Evolutionary conservation across 2,113 vertebrate genomes (phyloP).

Genomic region (Aldabrachelys gigantea): DNA sequence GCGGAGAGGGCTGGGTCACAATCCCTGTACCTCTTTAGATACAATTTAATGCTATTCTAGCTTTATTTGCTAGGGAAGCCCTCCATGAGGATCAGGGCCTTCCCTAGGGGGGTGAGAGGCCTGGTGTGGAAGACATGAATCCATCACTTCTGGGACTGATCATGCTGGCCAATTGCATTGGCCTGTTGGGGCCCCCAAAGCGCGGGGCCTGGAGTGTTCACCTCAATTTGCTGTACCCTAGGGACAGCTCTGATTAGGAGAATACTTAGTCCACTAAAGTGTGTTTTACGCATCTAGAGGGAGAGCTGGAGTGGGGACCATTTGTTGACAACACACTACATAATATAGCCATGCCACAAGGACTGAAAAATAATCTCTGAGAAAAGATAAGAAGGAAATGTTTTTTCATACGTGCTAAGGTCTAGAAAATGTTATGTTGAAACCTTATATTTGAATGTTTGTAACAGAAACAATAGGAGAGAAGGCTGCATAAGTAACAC

Average conservation of each 20-base stretch:
- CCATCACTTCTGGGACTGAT: too few species aligned
- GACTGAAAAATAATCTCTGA: background rate
- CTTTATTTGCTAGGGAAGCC: background rate
- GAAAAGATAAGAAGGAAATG: background rate
- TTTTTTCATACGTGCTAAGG: background rate
- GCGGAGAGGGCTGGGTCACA: background rate
- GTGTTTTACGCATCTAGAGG: background rate
- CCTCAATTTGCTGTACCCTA: too few species aligned
- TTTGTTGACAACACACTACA: background rate
- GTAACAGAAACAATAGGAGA: background rate
- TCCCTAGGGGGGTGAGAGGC: too few species aligned
- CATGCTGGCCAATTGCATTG: too few species aligned
- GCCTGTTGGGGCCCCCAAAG: too few species aligned
- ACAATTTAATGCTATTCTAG: background rate
- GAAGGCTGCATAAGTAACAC: background rate
- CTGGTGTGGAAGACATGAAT: too few species aligned
- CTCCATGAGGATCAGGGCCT: too few species aligned
- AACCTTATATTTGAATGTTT: background rate
- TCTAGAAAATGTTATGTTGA: background rate
- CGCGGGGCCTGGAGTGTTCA: fast-evolving
- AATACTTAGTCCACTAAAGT: background rate
- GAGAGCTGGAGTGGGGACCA: background rate
- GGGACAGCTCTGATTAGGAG: too few species aligned
- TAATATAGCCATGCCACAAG: background rate
- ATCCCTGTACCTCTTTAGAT: background rate